Percentiles rank a stretch among this genome's conserved stretches.
Evolutionary conservation across 2,888 invertebrate species (phyloP).

Genomic region (Drepanosiphum platanoidis): DNA sequence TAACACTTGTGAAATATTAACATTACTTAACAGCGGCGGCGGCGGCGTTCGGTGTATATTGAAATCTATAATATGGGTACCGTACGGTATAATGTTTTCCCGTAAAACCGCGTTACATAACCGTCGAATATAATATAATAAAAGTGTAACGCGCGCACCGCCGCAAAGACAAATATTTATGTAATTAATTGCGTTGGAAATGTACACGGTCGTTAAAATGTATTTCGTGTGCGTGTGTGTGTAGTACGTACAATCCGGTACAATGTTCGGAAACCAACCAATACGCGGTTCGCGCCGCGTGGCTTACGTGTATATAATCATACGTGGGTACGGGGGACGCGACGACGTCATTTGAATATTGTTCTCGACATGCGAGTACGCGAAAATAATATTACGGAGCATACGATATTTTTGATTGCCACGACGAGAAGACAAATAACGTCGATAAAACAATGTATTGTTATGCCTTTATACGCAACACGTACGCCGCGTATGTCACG

Average conservation of each 20-base stretch:
- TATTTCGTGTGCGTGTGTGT: not conserved
- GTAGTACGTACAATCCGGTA: too few relatives aligned
- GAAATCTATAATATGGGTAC: conserved; percentile 16
- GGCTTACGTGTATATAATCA: too few relatives aligned
- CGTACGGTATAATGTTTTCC: not conserved
- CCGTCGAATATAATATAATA: not conserved
- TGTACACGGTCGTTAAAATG: not conserved
- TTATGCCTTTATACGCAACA: too few relatives aligned
- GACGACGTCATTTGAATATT: too few relatives aligned
- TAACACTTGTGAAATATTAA: conserved; percentile 49
- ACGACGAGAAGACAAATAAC: too few relatives aligned
- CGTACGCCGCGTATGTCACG: too few relatives aligned
- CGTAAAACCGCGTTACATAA: conserved; percentile 14
- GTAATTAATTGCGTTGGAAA: not conserved
- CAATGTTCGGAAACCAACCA: not conserved
- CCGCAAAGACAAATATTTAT: conserved; percentile 19
- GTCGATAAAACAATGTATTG: too few relatives aligned
- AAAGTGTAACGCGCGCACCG: not conserved
- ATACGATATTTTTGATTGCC: too few relatives aligned
- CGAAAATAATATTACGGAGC: too few relatives aligned
- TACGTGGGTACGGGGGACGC: too few relatives aligned
- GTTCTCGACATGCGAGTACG: too few relatives aligned
- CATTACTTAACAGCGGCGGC: conserved; percentile 51
- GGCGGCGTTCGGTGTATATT: conserved; percentile 4
- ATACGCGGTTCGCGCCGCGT: too few relatives aligned